Evolutionary conservation across 2,888 invertebrate genomes (phyloP), one percentile per base, ranked within the genome.

Genomic region (Dusona sp.): DNA sequence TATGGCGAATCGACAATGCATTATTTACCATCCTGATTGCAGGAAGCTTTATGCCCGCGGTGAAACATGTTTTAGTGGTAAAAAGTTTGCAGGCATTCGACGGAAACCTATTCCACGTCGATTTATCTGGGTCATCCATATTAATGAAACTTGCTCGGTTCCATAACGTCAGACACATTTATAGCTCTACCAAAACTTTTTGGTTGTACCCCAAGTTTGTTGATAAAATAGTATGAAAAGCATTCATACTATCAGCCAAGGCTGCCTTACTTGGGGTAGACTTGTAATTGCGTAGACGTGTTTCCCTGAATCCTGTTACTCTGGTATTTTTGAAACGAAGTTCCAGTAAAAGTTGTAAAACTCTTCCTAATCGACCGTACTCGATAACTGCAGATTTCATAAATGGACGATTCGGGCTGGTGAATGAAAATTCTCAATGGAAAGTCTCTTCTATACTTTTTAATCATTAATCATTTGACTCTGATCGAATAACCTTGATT

Each of bases 111-210:
- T 57, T 61, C 38, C 61, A 9, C 38, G 42, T 29, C 61, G 57
- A 75, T 75, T 61, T 61, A 61, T 75, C 38, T 29, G 42, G 74
- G 74, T 61, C 74, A 25, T 75, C 45, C 36, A 75, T 75, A 75
- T 75, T 75, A 75, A 61, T 75, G 61, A 75, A 75, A 42, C 25
- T 61, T 61, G n/a, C 42, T 75, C 42, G 74, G n/a, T 61, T 29
- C 74, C 54, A 74, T 74, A 74, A 54, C 38, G 36, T 38, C n/a
- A 38, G 54, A 48, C 70, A 70, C 48, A 70, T 70, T 70, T 70
- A 70, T 70, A 70, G 70, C 70, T 48, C 45, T 19, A 48, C 70
- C 70, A 25, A 70, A 70, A 70, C 29, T 70, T 70, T 70, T 70
- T 29, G 70, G 48, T 29, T 48, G 70, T 61, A 61, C 29, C 70